Conservation (phyloP, 2,888 invertebrate genomes). For the Julus scanicus region DNA sequence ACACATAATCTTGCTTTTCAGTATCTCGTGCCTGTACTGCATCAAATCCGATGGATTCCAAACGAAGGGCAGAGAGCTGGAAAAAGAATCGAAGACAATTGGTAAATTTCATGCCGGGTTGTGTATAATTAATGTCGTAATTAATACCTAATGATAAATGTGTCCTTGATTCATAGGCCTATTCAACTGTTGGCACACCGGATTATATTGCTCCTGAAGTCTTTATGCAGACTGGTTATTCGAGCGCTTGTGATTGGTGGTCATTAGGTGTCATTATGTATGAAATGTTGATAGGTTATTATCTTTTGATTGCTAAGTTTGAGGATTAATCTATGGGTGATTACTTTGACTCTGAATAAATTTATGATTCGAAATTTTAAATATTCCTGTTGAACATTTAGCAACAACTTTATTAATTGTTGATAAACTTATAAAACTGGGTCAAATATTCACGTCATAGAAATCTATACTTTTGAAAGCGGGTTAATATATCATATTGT, state of each 20-base stretch:
- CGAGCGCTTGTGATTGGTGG: constrained; percentile 99
- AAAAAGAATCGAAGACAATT: constrained; percentile 95
- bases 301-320: not conserved
- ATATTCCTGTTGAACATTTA: not conserved
- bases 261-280: constrained; percentile 99
- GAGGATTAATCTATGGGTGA: not conserved
- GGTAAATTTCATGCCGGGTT: constrained; percentile 66
- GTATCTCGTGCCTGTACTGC: constrained; percentile 65
- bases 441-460: not conserved
- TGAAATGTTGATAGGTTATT: constrained; percentile 96
- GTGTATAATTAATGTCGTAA: not conserved
- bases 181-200: constrained; percentile 86
- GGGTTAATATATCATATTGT: not conserved
- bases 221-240: constrained; percentile 95
- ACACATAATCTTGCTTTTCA: constrained; percentile 16
- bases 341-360: not conserved
- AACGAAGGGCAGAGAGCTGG: constrained; percentile 98
- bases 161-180: constrained; percentile 67
- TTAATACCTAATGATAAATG: not conserved
- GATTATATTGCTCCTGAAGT: constrained; percentile 99
- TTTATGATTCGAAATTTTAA: not conserved
- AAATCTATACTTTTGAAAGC: not conserved
- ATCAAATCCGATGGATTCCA: constrained; percentile 92
- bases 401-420: not conserved
- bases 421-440: not conserved